Conservation (phyloP, 2,888 invertebrate genomes). For the Bugula neritina region DNA sequence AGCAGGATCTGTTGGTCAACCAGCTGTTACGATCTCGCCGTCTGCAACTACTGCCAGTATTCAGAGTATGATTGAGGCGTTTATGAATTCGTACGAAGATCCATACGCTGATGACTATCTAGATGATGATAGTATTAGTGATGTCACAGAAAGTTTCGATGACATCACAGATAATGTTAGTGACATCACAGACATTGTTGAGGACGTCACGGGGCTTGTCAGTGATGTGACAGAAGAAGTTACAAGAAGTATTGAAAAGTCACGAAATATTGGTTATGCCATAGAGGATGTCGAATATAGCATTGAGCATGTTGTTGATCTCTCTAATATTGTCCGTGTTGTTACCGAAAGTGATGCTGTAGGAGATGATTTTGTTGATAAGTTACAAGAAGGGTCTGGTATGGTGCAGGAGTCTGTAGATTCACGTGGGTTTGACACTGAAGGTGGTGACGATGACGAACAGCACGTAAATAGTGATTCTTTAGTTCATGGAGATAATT, state of each 20-base stretch:
- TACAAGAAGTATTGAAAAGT: background rate
- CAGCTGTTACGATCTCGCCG: background rate
- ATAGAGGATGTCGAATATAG: background rate
- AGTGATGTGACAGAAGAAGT: background rate
- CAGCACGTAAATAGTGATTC: background rate
- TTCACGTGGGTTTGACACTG: background rate
- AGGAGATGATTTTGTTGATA: too few relatives aligned
- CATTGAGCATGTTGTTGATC: too few relatives aligned
- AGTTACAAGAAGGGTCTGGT: slow-evolving; percentile 1
- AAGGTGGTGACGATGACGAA: background rate
- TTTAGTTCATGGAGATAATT: too few relatives aligned
- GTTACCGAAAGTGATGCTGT: too few relatives aligned
- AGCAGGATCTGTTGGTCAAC: background rate
- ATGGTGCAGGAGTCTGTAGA: slow-evolving; percentile 3
- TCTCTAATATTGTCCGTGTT: too few relatives aligned
- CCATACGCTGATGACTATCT: slow-evolving; percentile 15
- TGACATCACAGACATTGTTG: background rate
- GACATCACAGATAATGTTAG: background rate
- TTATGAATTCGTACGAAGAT: background rate
- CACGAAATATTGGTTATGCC: background rate
- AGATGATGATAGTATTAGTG: background rate
- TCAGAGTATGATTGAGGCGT: background rate
- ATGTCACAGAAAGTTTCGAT: background rate
- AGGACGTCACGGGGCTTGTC: background rate
- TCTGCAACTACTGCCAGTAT: background rate